Evolutionary conservation across 2,888 invertebrate genomes (phyloP), one percentile per base, ranked within the genome.

Genomic region (Litoditis marina): DNA sequence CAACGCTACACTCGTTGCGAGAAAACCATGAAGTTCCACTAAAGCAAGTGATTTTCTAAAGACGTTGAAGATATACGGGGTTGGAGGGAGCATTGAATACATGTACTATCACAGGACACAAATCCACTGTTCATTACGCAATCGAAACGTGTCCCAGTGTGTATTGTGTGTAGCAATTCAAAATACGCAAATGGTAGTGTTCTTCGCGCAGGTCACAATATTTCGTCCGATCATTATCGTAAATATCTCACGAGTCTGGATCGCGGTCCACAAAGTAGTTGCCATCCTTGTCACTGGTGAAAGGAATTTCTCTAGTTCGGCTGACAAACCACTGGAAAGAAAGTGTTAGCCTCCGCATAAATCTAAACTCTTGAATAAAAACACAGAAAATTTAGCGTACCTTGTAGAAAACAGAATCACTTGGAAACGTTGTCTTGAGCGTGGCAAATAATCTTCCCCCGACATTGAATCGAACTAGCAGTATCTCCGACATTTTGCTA

Each of bases 191-290:
- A 54, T 13, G 11, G 36, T 13, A 16, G 16, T 13, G 16, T 36
- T 16, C 11, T 13, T 36, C 16, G 36, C 16, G 11, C 11, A 36
- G 11, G 11, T 36, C 36, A 13, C 36, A 13, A 16, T 36, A 54
- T 34, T 32, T 11, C n/a, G 22, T 19, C 13, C 13, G 19, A 36
- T 36, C n/a, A 11, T n/a, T n/a, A 32, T 30, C 11, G 6, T 16
- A 27, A 36, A n/a, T 32, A 56, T 55, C 67, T 65, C 51, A 78
- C 78, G 76, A 73, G 46, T 68, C 51, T 22, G 80, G 78, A 56
- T 82, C 82, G 11, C 82, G 60, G 60, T 82, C 82, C 53, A 82
- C 78, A 56, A 82, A 82, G 61, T 74, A 79, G 2, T 63, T 69
- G 11, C 80, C 80, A 51, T 75, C 75, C 28, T 72, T 70, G 57